phyloP scores from a whole-genome alignment of 1,140 invertebrate species.

The Zaprionus camerounensis region DNA sequence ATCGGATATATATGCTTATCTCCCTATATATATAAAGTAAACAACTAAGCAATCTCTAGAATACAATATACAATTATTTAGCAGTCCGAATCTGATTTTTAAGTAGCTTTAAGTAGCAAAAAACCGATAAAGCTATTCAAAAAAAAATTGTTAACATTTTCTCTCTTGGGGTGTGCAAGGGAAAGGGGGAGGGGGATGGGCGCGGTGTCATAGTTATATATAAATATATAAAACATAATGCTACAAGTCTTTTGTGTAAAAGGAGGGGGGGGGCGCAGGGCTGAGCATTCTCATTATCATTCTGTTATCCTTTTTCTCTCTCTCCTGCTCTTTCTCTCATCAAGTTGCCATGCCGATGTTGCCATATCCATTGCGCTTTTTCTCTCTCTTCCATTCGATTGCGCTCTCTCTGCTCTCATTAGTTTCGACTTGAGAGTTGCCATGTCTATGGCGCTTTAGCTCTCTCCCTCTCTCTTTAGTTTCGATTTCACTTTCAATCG shows the following conservation, averaged over 20 bases:
- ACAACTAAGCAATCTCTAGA: constrained; percentile 28
- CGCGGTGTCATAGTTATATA: constrained; percentile 5
- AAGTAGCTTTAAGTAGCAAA: constrained; percentile 29
- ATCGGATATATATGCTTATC: constrained; percentile 10
- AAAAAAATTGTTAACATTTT: constrained; percentile 31
- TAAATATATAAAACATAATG: constrained; percentile 32
- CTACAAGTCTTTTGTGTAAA: constrained; percentile 45
- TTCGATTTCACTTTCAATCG: too few relatives aligned
- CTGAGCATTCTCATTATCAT: not conserved
- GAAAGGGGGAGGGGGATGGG: not conserved
- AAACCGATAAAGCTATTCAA: constrained; percentile 42
- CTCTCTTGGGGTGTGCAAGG: constrained; percentile 1
- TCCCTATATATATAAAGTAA: constrained; percentile 13
- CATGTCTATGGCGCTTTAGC: too few relatives aligned
- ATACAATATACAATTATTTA: constrained; percentile 51
- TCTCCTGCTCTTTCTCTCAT: not conserved
- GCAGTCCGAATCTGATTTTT: constrained; percentile 61
- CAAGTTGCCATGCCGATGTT: too few relatives aligned
- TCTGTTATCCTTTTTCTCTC: not conserved
- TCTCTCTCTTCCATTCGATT: not conserved
- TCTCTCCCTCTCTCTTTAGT: too few relatives aligned
- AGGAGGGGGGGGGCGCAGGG: not conserved
- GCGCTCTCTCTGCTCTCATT: too few relatives aligned
- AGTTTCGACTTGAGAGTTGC: constrained; percentile 24
- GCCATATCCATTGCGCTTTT: not conserved